Evolutionary conservation across 1,140 invertebrate species (phyloP), one percentile per base, ranked within the genome.

Genomic region (Acromyrmex echinatior): DNA sequence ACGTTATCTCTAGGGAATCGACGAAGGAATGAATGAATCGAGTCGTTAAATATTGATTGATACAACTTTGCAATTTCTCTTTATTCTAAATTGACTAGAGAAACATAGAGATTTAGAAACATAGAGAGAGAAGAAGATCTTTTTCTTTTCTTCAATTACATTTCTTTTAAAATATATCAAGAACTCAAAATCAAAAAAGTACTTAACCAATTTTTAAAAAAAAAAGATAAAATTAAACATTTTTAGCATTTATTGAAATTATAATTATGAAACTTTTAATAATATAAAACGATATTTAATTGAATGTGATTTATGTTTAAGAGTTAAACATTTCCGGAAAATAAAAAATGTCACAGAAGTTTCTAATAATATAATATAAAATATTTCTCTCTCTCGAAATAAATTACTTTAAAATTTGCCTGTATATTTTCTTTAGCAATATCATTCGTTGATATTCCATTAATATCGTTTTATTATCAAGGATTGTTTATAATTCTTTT

Each of bases 1-100:
- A 76, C 21, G 39, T 31, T 63, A 76, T 84, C 80, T 84, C 80
- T n/a, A 62, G 18, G 14, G 39, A 2, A 73, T 49, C 18, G 70
- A 31, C 39, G 39, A 25, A 62, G 56, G 62, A 84, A 84, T 62
- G 80, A 35, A 71, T 28, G 16, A 62, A 49, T 82, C 78, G 16
- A 84, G n/a, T 62, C 25, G 35, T 62, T 62, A 16, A 60, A 5
- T 60, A 25, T 25, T 45, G 63, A 80, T 70, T n/a, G 14, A 25
- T 51, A 25, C 49, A 74, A 76, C 3, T 5, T 51, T 0, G 56
- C 2, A 51, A 63, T 51, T 82, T 62, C 14, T 3, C 14, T 84
- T 49, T 51, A 21, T 76, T 25, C 25, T 14, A 62, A 5, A 7
- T 84, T 39, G 7, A 21, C 16, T 49, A 21, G 3, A 21, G 21